Evolutionary conservation across 2,797 vertebrate genomes (phyloP).

Genomic region (Catamblyrhynchus diadema): DNA sequence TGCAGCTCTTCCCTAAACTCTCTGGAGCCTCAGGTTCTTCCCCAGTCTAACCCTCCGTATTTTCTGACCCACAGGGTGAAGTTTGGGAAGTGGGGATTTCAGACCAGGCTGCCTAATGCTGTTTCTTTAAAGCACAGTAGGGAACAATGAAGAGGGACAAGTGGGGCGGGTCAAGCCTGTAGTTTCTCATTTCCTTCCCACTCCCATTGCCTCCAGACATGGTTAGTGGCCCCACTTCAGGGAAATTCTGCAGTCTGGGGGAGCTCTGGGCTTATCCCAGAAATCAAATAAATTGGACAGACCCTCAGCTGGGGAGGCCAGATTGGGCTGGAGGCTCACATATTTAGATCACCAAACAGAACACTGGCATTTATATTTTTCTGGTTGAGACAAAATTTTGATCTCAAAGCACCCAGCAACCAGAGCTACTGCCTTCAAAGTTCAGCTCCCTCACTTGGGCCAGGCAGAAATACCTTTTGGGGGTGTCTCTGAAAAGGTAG

Average conservation of each 20-base stretch:
- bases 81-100: not conserved
- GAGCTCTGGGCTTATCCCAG: not conserved
- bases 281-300: not conserved
- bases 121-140: not conserved
- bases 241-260: not conserved
- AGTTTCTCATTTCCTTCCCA: not conserved
- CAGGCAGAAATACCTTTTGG: constrained; percentile 83
- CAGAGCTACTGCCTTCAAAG: not conserved
- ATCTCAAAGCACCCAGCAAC: not conserved
- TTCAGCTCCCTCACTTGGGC: not conserved
- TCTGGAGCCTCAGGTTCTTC: not conserved
- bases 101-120: accelerated
- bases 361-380: not conserved
- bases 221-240: not conserved
- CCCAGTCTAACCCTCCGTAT: not conserved
- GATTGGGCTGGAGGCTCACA: not conserved
- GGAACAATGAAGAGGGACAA: not conserved
- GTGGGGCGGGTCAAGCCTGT: not conserved
- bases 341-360: not conserved
- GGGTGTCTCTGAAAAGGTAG: constrained; percentile 95
- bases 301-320: not conserved
- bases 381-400: not conserved
- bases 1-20: not conserved
- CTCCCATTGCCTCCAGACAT: not conserved
- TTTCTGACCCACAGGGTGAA: not conserved